phyloP scores from a whole-genome alignment of 2,797 vertebrate species.

The Falco concolor region DNA sequence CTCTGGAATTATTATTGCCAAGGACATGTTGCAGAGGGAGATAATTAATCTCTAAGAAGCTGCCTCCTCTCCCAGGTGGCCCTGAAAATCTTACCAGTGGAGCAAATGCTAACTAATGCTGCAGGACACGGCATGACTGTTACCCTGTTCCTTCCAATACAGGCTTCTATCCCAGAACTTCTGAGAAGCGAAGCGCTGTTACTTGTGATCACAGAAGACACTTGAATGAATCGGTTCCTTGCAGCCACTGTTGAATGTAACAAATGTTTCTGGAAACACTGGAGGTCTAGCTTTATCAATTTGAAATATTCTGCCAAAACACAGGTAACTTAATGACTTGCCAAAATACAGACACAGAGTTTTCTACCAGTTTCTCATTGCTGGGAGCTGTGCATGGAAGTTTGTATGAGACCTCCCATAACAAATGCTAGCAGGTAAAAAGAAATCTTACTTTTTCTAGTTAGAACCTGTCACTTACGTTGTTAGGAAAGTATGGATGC shows the following conservation, averaged over 20 bases:
- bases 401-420: background rate
- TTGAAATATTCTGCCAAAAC: background rate
- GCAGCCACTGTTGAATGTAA: background rate
- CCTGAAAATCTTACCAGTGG: background rate
- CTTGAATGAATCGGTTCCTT: background rate
- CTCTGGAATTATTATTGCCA: background rate
- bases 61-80: background rate
- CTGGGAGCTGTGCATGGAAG: background rate
- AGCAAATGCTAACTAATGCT: background rate
- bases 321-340: background rate
- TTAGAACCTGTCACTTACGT: background rate
- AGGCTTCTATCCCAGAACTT: background rate
- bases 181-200: background rate
- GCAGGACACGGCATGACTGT: background rate
- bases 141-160: background rate
- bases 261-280: background rate
- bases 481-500: background rate
- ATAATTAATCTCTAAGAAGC: background rate
- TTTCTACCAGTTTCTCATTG: background rate
- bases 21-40: background rate
- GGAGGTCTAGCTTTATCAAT: background rate
- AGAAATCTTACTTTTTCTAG: background rate
- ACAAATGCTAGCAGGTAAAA: background rate
- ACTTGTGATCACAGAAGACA: background rate
- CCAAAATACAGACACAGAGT: background rate